Conservation (phyloP, 2,888 invertebrate species). For the Pomacea canaliculata region DNA sequence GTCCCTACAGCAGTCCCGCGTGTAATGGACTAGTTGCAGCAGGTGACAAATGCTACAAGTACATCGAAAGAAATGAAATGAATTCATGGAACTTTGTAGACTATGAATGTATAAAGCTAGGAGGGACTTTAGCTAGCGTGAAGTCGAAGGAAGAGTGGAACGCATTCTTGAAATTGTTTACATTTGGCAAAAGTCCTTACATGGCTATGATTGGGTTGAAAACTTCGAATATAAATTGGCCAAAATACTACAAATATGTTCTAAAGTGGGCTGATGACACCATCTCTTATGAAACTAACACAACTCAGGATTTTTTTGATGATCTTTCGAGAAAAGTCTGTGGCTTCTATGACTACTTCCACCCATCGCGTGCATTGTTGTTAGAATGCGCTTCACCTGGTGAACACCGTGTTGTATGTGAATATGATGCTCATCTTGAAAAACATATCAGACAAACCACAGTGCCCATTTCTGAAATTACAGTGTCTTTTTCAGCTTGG, state of each 20-base stretch:
- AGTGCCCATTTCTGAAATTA: too few species aligned
- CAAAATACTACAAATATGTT: slow-evolving; percentile 1
- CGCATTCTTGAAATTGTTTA: neutral
- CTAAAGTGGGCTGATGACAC: slow-evolving; percentile 11
- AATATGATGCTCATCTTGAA: too few species aligned
- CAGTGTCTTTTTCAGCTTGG: too few species aligned
- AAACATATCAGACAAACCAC: too few species aligned
- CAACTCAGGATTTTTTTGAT: neutral
- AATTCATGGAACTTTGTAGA: neutral
- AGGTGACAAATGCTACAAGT: neutral
- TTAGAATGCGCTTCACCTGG: too few species aligned
- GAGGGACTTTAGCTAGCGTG: slow-evolving; percentile 11
- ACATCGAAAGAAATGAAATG: neutral
- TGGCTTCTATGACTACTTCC: neutral
- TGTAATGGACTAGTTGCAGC: slow-evolving; percentile 1
- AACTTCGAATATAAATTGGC: neutral
- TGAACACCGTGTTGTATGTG: too few species aligned
- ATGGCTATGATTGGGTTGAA: neutral
- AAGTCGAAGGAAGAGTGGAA: slow-evolving; percentile 6
- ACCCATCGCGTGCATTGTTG: too few species aligned
- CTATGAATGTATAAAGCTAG: slow-evolving; percentile 1
- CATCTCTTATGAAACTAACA: neutral
- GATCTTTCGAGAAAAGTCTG: neutral
- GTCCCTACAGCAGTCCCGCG: slow-evolving; percentile 16
- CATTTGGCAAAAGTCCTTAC: neutral